phyloP scores from a whole-genome alignment of 2,797 vertebrate species.

The Enteromius paludinosus region DNA sequence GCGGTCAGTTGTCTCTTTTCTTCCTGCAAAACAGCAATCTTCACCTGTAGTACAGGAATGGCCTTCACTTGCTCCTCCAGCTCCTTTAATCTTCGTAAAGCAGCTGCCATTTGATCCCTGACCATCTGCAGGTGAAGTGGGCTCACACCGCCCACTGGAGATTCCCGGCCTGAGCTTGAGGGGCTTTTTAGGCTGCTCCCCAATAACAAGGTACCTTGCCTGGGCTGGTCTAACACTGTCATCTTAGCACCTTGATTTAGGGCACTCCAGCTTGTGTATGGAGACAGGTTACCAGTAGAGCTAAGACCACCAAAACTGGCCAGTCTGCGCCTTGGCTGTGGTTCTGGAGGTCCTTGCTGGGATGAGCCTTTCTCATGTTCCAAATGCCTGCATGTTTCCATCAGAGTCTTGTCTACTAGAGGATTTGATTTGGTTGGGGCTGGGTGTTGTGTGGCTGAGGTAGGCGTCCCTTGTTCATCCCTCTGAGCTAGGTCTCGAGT shows the following conservation, averaged over 20 bases:
- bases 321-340: conserved; percentile 83
- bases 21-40: conserved; percentile 93
- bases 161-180: conserved; percentile 87
- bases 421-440: conserved; percentile 78
- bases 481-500: conserved; percentile 62
- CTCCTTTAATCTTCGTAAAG: conserved; percentile 92
- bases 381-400: conserved; percentile 82
- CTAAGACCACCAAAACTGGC: conserved; percentile 93
- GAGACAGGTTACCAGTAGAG: conserved; percentile 86
- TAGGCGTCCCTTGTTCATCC: conserved; percentile 64
- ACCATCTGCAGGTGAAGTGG: conserved; percentile 90
- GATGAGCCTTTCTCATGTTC: conserved; percentile 83
- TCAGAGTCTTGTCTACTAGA: conserved; percentile 83
- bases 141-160: conserved; percentile 85
- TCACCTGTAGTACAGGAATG: conserved; percentile 94
- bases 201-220: conserved; percentile 78
- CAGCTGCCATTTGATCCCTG: conserved; percentile 95
- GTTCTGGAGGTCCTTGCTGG: conserved; percentile 68
- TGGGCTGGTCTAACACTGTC: conserved; percentile 70
- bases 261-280: conserved; percentile 83
- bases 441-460: conserved; percentile 79
- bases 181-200: conserved; percentile 89
- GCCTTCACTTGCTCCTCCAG: conserved; percentile 94
- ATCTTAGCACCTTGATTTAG: conserved; percentile 75
- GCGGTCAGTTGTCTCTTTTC: conserved; percentile 89